Evolutionary conservation across 2,113 vertebrate species (phyloP), one percentile per base, ranked within the genome.

Genomic region (Grammatotria lemairii): DNA sequence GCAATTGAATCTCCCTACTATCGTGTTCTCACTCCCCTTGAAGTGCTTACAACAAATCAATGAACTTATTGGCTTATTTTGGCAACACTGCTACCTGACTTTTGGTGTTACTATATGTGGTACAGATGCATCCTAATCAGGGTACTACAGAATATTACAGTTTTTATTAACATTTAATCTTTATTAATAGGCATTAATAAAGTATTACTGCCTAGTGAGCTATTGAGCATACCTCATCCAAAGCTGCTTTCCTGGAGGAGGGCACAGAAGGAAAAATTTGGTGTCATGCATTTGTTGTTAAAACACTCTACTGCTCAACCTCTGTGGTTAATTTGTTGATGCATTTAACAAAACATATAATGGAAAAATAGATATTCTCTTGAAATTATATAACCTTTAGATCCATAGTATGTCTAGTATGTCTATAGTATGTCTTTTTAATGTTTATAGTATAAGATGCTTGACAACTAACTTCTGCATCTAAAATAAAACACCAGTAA

Each of bases 61-160:
- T 87, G 31, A 16, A 38, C 16, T 33, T 88, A 90, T 63, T 92
- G 91, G 58, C 16, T 92, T 89, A 90, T 83, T 87, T 85, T 89
- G 75, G 73, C 86, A 88, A 82, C 45, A 13, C 14, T 40, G 81
- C 63, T 2, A 7, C 8, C 17, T 81, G 5, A 47, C 51, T 57
- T 65, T 53, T 81, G 57, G 35, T 85, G 82, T 47, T 80, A 83
- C 63, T 87, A 16, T 68, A 54, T 78, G 8, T 51, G 79, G 8
- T 3, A 23, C 28, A 81, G 45, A 58, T 78, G 17, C 28, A 51
- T 49, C 73, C 45, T 78, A 78, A 51, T 51, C 10, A 13, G 26
- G 73, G 45, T 51, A 49, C 73, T 33, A 49, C 7, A 31, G 55
- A 45, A n/a, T 78, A 6, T 2, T 63, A 38, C 45, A 89, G 26